A percentile compares a stretch with the other conserved stretches of the same genome.
phyloP scores from a whole-genome alignment of 2,888 invertebrate genomes.

The Hemicrepidius hirtus region DNA sequence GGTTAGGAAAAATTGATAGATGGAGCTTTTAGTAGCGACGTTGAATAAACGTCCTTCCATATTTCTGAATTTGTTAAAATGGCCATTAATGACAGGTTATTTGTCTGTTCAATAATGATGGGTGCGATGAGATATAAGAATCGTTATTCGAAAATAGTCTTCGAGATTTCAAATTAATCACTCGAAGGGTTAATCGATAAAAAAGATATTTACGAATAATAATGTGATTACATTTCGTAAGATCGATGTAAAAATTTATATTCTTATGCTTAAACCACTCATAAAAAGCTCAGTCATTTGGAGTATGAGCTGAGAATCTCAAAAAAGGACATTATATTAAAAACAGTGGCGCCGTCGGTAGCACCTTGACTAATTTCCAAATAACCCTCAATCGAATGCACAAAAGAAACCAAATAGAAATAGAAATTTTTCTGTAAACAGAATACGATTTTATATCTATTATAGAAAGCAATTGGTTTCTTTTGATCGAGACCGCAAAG shows the following conservation, averaged over 20 bases:
- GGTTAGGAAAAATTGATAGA: conserved; percentile 50
- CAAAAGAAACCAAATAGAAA: conserved; percentile 58
- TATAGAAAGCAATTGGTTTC: conserved; percentile 58
- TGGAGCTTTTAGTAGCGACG: conserved; percentile 38
- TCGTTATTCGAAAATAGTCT: conserved; percentile 51
- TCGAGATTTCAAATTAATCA: conserved; percentile 44
- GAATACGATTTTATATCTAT: conserved; percentile 57
- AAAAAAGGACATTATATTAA: conserved; percentile 22
- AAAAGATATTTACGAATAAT: conserved; percentile 39
- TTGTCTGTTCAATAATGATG: conserved; percentile 57
- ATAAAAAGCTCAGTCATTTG: neutral
- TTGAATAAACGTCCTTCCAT: conserved; percentile 50
- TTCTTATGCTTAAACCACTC: conserved; percentile 28
- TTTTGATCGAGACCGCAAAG: conserved; percentile 59
- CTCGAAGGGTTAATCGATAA: conserved; percentile 44
- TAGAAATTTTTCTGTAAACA: conserved; percentile 58
- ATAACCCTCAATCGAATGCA: conserved; percentile 60
- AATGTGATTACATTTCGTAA: conserved; percentile 4
- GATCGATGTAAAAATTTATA: conserved; percentile 1
- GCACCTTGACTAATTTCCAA: conserved; percentile 62
- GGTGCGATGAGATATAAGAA: conserved; percentile 53
- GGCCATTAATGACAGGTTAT: conserved; percentile 58
- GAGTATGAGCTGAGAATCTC: neutral
- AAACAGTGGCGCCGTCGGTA: conserved; percentile 60
- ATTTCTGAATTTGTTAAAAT: conserved; percentile 53